Conservation (phyloP, 1,140 invertebrate species). For the Steinernema feltiae region DNA sequence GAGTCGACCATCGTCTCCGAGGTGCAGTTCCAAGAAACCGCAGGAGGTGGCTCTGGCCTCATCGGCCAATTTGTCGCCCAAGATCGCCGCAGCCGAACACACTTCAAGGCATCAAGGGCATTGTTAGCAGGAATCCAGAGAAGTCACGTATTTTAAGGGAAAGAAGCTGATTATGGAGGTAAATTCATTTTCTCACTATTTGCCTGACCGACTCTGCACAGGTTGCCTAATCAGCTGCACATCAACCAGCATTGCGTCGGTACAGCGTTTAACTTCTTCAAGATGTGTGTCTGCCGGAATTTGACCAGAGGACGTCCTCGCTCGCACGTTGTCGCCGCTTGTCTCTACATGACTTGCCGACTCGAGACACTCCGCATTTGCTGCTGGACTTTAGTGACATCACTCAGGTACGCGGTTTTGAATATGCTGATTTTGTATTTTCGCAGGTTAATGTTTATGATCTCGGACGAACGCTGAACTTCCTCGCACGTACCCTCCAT, state of each 20-base stretch:
- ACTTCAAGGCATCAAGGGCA: constrained; percentile 40
- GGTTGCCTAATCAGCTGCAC: constrained; percentile 50
- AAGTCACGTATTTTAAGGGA: constrained; percentile 52
- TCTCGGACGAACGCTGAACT: constrained; percentile 82
- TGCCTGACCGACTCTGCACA: constrained; percentile 25
- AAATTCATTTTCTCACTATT: background rate
- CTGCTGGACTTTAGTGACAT: constrained; percentile 97
- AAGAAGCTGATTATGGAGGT: constrained; percentile 53
- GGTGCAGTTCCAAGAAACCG: constrained; percentile 86
- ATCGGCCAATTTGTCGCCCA: constrained; percentile 50
- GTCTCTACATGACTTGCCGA: constrained; percentile 92
- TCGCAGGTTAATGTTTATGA: constrained; percentile 87
- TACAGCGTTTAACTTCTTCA: constrained; percentile 89
- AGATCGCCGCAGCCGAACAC: constrained; percentile 44
- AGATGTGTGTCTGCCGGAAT: constrained; percentile 80
- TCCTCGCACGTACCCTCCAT: constrained; percentile 77
- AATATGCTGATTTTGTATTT: background rate
- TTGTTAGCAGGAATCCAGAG: constrained; percentile 46
- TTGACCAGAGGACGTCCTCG: constrained; percentile 82
- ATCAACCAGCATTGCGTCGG: constrained; percentile 85
- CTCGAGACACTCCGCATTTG: constrained; percentile 88
- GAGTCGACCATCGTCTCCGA: constrained; percentile 93
- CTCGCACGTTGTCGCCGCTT: constrained; percentile 87
- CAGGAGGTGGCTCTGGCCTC: constrained; percentile 68
- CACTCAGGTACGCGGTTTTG: constrained; percentile 63